phyloP scores from a whole-genome alignment of 2,888 invertebrate genomes.

The Brenthis daphne region DNA sequence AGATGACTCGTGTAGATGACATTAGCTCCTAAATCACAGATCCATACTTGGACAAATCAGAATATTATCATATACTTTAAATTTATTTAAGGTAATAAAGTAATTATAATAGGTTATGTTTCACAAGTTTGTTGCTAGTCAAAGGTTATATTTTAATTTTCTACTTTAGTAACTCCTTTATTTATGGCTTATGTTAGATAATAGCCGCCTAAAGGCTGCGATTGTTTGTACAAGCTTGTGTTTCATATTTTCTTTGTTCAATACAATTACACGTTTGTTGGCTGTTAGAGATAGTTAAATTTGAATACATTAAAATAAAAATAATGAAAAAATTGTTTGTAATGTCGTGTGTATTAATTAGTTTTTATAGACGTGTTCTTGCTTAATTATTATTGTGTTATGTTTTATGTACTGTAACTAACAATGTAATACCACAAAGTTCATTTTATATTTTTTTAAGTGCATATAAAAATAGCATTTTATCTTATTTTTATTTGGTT shows the following conservation, averaged over 20 bases:
- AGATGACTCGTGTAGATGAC: slow-evolving; percentile 14
- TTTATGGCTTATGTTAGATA: slow-evolving; percentile 13
- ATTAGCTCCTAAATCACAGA: slow-evolving; percentile 10
- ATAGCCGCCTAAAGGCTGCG: slow-evolving; percentile 33
- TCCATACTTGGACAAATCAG: slow-evolving; percentile 9
- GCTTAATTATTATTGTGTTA: no score
- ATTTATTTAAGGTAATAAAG: slow-evolving; percentile 13
- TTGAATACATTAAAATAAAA: background rate
- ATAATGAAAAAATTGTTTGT: background rate
- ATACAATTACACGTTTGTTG: slow-evolving; percentile 15
- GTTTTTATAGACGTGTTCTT: background rate
- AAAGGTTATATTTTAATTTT: background rate
- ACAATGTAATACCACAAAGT: no score
- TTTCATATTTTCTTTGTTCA: slow-evolving; percentile 37
- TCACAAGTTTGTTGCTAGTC: background rate
- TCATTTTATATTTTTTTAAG: no score
- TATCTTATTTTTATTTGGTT: no score
- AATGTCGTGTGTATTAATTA: background rate
- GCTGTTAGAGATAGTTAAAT: background rate
- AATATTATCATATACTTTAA: slow-evolving; percentile 8
- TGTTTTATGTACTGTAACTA: no score
- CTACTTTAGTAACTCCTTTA: background rate
- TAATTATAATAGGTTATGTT: slow-evolving; percentile 8
- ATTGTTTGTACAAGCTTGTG: slow-evolving; percentile 39
- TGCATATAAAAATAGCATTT: no score